These are phyloP conservation scores for Chionoecetes opilio DNA, from an alignment of 1,140 invertebrate species.

Conservation along the genomic window DNA sequence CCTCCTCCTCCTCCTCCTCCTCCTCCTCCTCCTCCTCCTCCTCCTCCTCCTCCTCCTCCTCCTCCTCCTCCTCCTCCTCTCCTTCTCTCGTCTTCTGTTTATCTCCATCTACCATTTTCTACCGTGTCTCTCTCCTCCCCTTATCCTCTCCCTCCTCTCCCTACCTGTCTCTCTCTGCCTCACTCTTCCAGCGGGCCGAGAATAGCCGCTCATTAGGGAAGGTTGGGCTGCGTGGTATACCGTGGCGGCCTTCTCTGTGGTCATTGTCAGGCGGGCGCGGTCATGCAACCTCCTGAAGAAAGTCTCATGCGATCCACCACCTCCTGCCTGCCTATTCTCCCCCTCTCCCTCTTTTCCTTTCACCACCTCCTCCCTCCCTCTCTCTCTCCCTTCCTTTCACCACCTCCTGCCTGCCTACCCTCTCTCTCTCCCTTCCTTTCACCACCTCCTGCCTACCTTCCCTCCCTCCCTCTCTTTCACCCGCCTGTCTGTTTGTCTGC, in stretches of 20 bases:
- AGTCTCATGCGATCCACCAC: neutral
- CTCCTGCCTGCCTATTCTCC: neutral
- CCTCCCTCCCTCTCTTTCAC: too few relatives aligned
- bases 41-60: too few relatives aligned
- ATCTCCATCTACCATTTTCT: neutral
- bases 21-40: neutral
- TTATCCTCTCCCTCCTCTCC: neutral
- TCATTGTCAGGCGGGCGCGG: slow-evolving; percentile 46
- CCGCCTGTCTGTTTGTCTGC: too few relatives aligned
- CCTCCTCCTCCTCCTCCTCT: neutral
- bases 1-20: neutral
- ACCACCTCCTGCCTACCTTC: neutral
- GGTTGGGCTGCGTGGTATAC: neutral
- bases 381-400: neutral
- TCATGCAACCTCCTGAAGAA: slow-evolving; percentile 31
- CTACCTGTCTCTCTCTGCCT: neutral
- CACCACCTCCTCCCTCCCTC: neutral
- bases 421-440: neutral
- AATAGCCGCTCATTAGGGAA: slow-evolving; percentile 45
- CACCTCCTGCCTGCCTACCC: neutral
- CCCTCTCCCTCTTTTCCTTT: neutral
- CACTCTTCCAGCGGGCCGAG: neutral
- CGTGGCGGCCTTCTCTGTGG: slow-evolving; percentile 24
- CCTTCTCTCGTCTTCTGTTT: neutral
- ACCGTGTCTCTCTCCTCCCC: neutral